phyloP scores from a whole-genome alignment of 2,113 vertebrate species.

The Tetraodon nigroviridis region DNA sequence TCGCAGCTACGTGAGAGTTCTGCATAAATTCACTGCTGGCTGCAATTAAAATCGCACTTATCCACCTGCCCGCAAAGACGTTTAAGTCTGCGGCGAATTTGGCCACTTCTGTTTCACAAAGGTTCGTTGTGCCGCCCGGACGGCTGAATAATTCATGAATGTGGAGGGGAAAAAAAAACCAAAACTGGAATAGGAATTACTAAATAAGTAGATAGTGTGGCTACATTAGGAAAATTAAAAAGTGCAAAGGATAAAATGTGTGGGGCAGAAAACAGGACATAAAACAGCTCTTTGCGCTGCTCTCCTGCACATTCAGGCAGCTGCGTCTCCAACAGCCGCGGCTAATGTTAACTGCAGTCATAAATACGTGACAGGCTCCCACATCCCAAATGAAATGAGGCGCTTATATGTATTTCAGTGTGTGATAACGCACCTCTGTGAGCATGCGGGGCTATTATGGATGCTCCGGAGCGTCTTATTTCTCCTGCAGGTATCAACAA shows the following conservation, averaged over 20 bases:
- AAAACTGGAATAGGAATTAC: too few species aligned
- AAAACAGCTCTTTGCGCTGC: neutral
- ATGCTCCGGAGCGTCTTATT: constrained; percentile 32
- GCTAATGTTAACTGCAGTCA: constrained; percentile 23
- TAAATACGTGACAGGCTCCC: constrained; percentile 39
- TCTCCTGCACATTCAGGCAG: constrained; percentile 3
- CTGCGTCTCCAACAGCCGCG: constrained; percentile 5
- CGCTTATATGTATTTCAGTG: constrained; percentile 46
- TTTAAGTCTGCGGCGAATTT: neutral
- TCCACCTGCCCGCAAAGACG: too few species aligned
- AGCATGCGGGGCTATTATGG: constrained; percentile 25
- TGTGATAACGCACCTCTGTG: constrained; percentile 38
- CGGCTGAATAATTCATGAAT: neutral
- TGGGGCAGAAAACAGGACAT: neutral
- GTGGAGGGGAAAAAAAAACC: too few species aligned
- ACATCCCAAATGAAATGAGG: constrained; percentile 33
- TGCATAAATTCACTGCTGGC: too few species aligned
- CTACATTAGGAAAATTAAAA: neutral
- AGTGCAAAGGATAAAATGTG: neutral
- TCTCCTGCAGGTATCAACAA: constrained; percentile 30
- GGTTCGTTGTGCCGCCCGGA: neutral
- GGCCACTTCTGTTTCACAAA: neutral
- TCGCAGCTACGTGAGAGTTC: too few species aligned
- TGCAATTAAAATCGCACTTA: too few species aligned
- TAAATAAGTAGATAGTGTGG: constrained; percentile 7